Conservation (phyloP, 2,888 invertebrate genomes). For the Buathra laborator region DNA sequence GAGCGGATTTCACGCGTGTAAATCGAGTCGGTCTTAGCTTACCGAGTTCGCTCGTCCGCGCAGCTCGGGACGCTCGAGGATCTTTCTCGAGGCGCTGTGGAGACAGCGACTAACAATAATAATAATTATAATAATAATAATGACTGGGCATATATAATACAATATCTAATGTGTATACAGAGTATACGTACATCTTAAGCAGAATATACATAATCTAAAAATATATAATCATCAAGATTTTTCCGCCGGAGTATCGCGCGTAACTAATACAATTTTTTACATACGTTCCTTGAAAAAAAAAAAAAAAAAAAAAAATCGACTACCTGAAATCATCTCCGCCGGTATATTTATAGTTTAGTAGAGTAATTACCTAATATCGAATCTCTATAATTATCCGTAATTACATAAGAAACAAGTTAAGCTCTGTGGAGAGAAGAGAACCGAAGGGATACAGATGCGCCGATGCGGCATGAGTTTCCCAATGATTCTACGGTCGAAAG, state of each 20-base stretch:
- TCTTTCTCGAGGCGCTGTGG: too few species aligned
- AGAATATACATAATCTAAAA: too few species aligned
- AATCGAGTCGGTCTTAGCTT: slow-evolving; percentile 59
- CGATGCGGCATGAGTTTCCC: not conserved
- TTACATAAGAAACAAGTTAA: not conserved
- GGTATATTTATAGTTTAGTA: not conserved
- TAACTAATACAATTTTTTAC: too few species aligned
- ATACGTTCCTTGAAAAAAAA: too few species aligned
- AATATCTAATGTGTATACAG: too few species aligned
- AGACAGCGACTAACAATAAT: too few species aligned
- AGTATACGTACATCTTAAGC: too few species aligned
- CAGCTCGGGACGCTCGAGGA: too few species aligned
- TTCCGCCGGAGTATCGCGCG: too few species aligned
- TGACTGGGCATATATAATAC: too few species aligned
- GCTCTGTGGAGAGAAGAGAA: not conserved
- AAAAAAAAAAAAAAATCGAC: not conserved
- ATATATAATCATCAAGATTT: too few species aligned
- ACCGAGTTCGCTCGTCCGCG: slow-evolving; percentile 1
- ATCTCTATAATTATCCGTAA: slow-evolving; percentile 13
- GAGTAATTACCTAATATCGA: not conserved
- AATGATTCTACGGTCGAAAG: not conserved
- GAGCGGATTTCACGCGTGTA: slow-evolving; percentile 57
- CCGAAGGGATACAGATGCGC: not conserved
- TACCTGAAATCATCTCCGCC: not conserved
- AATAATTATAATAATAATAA: too few species aligned